These are phyloP conservation scores for Nycteola revayana DNA, from an alignment of 2,888 invertebrate species.

Conservation along the genomic window DNA sequence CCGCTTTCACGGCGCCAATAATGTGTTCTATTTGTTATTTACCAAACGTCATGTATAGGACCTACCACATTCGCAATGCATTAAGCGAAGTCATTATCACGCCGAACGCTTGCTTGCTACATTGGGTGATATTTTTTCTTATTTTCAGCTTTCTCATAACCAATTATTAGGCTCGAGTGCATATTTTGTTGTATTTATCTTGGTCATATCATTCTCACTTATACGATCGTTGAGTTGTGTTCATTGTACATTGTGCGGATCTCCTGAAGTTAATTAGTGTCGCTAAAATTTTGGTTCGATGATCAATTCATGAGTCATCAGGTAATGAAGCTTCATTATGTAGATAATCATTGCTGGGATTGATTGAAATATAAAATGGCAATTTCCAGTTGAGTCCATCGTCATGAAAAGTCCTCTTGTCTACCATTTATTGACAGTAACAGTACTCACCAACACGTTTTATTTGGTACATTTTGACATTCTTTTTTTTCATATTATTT, in stretches of 20 bases:
- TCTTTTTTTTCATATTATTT: too few species aligned
- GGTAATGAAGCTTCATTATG: constrained; percentile 26
- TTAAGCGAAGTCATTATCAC: constrained; percentile 52
- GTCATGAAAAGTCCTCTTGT: constrained; percentile 9
- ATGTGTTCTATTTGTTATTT: constrained; percentile 27
- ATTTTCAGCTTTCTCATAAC: constrained; percentile 55
- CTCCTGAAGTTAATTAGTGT: neutral
- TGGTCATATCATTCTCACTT: constrained; percentile 22
- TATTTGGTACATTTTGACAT: too few species aligned
- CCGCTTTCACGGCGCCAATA: constrained; percentile 54
- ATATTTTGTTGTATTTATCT: constrained; percentile 34
- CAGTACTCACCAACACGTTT: too few species aligned
- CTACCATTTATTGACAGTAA: too few species aligned
- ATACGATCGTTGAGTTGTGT: constrained; percentile 13
- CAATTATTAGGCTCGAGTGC: constrained; percentile 41
- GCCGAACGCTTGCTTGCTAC: constrained; percentile 71
- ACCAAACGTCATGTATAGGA: constrained; percentile 15
- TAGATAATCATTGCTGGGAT: constrained; percentile 27
- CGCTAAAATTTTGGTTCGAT: constrained; percentile 10
- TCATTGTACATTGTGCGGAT: constrained; percentile 8
- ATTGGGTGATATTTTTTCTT: constrained; percentile 53
- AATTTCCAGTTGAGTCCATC: constrained; percentile 18
- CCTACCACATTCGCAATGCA: constrained; percentile 67
- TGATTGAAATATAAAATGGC: constrained; percentile 12
- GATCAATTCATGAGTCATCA: constrained; percentile 13